A percentile compares a stretch with the other conserved stretches of the same genome.
phyloP scores from a whole-genome alignment of 2,888 invertebrate genomes.

The Digitonthophagus gazella region DNA sequence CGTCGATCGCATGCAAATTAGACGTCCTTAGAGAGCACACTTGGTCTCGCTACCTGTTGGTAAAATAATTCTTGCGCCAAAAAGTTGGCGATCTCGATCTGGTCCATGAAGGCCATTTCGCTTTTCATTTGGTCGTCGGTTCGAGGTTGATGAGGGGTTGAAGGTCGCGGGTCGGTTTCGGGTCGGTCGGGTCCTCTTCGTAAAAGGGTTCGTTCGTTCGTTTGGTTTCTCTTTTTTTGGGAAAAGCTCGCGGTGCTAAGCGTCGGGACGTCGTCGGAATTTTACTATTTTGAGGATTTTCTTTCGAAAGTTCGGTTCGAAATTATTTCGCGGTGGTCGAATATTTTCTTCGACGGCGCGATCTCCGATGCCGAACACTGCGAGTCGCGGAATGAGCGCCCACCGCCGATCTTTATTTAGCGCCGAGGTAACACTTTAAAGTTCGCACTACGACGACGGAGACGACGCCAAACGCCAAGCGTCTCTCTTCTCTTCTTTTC shows the following conservation, averaged over 20 bases:
- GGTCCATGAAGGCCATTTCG: conserved; percentile 62
- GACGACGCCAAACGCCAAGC: conserved; percentile 2
- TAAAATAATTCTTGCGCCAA: conserved; percentile 83
- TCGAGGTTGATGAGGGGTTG: background rate
- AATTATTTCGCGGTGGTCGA: background rate
- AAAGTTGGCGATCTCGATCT: conserved; percentile 81
- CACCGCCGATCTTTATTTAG: conserved; percentile 41
- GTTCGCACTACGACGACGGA: conserved; percentile 37
- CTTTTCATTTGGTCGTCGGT: conserved; percentile 11
- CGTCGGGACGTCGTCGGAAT: background rate
- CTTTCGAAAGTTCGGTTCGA: conserved; percentile 46
- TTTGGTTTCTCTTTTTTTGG: background rate
- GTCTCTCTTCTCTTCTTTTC: background rate
- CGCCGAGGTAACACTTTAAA: conserved; percentile 43
- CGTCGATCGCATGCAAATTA: background rate
- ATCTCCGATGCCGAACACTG: conserved; percentile 44
- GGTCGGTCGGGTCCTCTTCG: background rate
- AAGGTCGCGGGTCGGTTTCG: background rate
- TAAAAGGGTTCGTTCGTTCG: background rate
- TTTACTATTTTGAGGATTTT: background rate
- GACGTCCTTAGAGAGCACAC: background rate
- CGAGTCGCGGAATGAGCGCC: conserved; percentile 48
- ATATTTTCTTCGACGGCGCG: conserved; percentile 34
- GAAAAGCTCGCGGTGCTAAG: background rate
- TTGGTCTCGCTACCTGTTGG: conserved; percentile 55